A percentile compares a stretch with the other conserved stretches of the same genome.
These are phyloP conservation scores for Dolichomitus sp. DNA, from an alignment of 2,888 invertebrate species.

Conservation along the genomic window DNA sequence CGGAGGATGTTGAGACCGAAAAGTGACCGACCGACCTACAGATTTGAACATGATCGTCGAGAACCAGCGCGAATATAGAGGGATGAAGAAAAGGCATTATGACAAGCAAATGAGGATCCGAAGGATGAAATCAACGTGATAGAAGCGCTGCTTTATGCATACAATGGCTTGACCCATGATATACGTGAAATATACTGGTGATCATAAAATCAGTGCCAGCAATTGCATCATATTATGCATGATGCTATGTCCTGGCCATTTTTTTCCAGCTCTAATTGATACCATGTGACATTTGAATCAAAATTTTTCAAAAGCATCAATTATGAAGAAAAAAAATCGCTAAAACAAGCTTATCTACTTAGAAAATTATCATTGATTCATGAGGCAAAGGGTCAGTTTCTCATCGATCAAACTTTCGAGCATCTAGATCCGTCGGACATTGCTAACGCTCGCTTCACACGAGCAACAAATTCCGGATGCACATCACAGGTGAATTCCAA, in stretches of 20 bases:
- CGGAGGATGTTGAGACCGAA: conserved; percentile 45
- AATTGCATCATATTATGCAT: no score
- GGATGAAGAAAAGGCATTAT: neutral
- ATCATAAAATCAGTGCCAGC: neutral
- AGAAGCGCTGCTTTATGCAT: conserved; percentile 1
- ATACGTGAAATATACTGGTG: conserved; percentile 6
- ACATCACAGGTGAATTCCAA: conserved; percentile 49
- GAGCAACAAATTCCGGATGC: conserved; percentile 3
- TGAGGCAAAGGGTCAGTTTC: neutral
- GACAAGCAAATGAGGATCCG: neutral
- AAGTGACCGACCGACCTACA: conserved; percentile 44
- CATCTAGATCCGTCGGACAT: neutral
- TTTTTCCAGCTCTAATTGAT: no score
- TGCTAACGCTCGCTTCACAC: neutral
- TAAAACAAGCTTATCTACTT: neutral
- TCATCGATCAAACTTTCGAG: neutral
- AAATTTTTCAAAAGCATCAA: neutral
- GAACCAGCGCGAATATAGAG: conserved; percentile 8
- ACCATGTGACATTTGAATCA: no score
- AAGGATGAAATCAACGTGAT: conserved; percentile 18
- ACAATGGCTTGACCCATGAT: conserved; percentile 19
- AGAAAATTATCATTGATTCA: neutral
- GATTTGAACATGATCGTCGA: conserved; percentile 35
- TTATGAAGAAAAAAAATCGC: no score
- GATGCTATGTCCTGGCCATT: no score